Evolutionary conservation across 2,113 vertebrate species (phyloP).

Genomic region (Cebus imitator): DNA sequence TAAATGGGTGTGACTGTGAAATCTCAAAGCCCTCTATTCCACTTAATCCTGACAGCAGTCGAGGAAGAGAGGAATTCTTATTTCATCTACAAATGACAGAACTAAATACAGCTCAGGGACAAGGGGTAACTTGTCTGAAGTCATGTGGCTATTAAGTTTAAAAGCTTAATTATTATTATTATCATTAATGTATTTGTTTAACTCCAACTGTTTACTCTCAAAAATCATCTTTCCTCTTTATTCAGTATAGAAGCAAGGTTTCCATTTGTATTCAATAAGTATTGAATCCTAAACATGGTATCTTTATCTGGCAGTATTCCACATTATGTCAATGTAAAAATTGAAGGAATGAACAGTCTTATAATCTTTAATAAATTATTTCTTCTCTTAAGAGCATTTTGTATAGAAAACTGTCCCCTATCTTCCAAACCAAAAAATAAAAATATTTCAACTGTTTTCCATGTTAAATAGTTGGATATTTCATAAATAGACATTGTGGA

Average conservation of each 20-base stretch:
- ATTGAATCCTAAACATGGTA: neutral
- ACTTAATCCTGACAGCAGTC: neutral
- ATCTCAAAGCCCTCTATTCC: neutral
- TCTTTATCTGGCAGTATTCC: neutral
- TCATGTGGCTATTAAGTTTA: neutral
- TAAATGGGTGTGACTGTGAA: neutral
- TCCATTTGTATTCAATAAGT: neutral
- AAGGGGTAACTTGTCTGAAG: neutral
- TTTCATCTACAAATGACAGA: neutral
- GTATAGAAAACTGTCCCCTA: neutral
- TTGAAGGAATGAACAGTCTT: neutral
- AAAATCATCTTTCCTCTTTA: neutral
- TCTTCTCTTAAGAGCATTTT: constrained; percentile 5
- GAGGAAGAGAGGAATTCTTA: neutral
- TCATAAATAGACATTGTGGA: neutral
- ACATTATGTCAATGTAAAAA: constrained; percentile 6
- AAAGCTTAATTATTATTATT: constrained; percentile 1
- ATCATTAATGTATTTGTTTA: neutral
- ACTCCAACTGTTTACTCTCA: neutral
- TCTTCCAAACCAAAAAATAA: constrained; percentile 27
- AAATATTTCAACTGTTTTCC: neutral
- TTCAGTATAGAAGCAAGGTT: neutral
- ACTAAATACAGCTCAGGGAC: neutral
- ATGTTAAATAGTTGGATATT: neutral
- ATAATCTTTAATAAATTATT: constrained; percentile 1